These are phyloP conservation scores for Corydoras sp. DNA, from an alignment of 2,113 vertebrate genomes.

Conservation along the genomic window DNA sequence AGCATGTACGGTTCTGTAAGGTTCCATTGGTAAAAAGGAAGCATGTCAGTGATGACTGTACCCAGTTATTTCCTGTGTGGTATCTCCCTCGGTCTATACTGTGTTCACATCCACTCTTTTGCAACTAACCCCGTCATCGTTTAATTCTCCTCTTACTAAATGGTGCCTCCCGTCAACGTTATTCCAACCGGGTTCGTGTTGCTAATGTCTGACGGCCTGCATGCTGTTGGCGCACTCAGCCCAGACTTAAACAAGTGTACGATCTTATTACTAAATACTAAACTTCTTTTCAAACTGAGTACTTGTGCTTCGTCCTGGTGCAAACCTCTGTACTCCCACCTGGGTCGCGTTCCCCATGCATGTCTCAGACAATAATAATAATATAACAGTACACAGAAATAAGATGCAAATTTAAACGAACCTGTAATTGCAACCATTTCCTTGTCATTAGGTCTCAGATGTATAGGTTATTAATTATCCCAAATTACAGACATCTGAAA, in stretches of 20 bases:
- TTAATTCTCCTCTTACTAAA: slow-evolving; percentile 6
- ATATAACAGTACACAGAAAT: too few relatives aligned
- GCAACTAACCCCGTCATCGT: slow-evolving; percentile 55
- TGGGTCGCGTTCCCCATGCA: too few relatives aligned
- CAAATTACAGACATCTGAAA: too few relatives aligned
- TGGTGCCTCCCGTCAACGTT: neutral
- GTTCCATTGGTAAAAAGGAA: slow-evolving; percentile 8
- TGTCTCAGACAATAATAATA: too few relatives aligned
- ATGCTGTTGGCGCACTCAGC: slow-evolving; percentile 29
- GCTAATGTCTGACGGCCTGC: neutral
- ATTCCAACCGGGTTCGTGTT: neutral
- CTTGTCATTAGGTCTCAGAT: too few relatives aligned
- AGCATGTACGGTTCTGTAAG: slow-evolving; percentile 45
- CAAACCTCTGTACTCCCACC: too few relatives aligned
- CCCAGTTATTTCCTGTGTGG: slow-evolving; percentile 18
- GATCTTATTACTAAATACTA: too few relatives aligned
- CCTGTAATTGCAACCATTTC: too few relatives aligned
- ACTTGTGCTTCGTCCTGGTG: too few relatives aligned
- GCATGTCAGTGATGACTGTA: slow-evolving; percentile 37
- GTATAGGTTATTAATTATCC: too few relatives aligned
- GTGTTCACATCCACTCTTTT: slow-evolving; percentile 4
- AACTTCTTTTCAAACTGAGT: too few relatives aligned
- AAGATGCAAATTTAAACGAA: too few relatives aligned
- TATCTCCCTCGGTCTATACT: slow-evolving; percentile 5
- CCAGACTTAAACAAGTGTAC: neutral